A percentile compares a stretch with the other conserved stretches of the same genome.
These are phyloP conservation scores for Alviniconcha marisindica DNA, from an alignment of 1,140 invertebrate genomes.

Conservation along the genomic window DNA sequence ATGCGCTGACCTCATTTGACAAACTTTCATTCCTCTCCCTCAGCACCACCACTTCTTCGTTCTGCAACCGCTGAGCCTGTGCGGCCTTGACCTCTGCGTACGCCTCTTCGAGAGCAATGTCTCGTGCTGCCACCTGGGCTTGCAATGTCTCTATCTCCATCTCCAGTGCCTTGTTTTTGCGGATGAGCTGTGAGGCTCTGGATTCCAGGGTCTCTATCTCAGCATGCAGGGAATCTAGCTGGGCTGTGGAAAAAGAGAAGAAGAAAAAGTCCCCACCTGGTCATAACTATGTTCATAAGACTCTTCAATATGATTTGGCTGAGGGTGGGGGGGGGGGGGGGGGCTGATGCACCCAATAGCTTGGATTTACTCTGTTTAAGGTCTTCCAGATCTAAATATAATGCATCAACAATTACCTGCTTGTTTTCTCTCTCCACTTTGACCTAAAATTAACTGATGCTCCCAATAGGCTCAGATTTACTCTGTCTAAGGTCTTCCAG, in stretches of 20 bases:
- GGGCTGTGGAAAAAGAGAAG: conserved; percentile 43
- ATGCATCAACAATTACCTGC: too few species aligned
- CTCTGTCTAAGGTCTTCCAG: too few species aligned
- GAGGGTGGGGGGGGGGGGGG: neutral
- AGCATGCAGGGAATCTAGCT: conserved; percentile 49
- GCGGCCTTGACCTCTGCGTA: conserved; percentile 55
- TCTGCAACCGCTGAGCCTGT: conserved; percentile 38
- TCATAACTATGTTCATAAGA: too few species aligned
- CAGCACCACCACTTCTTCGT: conserved; percentile 51
- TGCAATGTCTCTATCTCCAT: conserved; percentile 73
- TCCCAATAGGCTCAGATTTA: too few species aligned
- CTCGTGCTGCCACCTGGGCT: conserved; percentile 66
- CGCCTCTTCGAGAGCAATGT: conserved; percentile 61
- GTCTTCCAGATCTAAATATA: too few species aligned
- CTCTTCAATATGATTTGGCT: too few species aligned
- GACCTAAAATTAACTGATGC: too few species aligned
- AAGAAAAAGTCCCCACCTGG: too few species aligned
- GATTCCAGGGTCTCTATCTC: conserved; percentile 58
- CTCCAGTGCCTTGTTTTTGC: conserved; percentile 89
- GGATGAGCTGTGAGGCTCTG: conserved; percentile 80
- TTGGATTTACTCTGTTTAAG: too few species aligned
- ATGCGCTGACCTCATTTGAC: neutral
- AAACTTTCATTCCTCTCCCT: conserved; percentile 65
- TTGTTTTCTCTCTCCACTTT: too few species aligned
- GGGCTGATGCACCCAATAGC: neutral